Evolutionary conservation across 2,888 invertebrate species (phyloP).

Genomic region (Autographa pulchrina): DNA sequence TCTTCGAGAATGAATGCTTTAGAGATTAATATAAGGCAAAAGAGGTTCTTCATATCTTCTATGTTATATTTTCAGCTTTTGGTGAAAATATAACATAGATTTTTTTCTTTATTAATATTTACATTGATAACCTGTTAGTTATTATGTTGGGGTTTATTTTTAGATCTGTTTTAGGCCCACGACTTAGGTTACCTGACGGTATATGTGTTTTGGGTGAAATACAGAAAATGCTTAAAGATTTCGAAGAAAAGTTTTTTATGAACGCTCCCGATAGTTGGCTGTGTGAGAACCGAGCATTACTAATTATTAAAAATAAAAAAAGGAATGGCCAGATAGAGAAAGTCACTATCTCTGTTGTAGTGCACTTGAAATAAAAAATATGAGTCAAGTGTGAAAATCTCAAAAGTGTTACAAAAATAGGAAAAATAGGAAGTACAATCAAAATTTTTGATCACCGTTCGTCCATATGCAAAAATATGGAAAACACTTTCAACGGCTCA

Average conservation of each 20-base stretch:
- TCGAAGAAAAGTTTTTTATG: not conserved
- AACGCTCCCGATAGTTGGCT: too few relatives aligned
- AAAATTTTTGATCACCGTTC: conserved; percentile 7
- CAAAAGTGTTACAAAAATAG: conserved; percentile 10
- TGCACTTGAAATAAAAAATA: not conserved
- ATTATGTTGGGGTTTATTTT: not conserved
- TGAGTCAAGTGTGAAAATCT: not conserved
- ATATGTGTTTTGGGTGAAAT: not conserved
- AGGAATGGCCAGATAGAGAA: too few relatives aligned
- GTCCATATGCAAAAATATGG: conserved; percentile 28
- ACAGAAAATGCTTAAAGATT: not conserved
- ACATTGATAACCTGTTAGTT: not conserved
- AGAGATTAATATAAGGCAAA: conserved; percentile 29
- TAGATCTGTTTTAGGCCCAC: not conserved
- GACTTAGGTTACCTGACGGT: too few relatives aligned
- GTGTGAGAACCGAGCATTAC: too few relatives aligned
- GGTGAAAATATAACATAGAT: too few relatives aligned
- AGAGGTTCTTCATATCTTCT: conserved; percentile 17
- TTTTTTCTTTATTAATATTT: not conserved
- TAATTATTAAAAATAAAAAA: too few relatives aligned
- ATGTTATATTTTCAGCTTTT: conserved; percentile 28
- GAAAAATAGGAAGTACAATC: conserved; percentile 27
- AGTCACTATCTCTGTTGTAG: not conserved
- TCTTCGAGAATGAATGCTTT: conserved; percentile 24
- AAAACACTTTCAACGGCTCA: conserved; percentile 13